Evolutionary conservation across 2,797 vertebrate genomes (phyloP).

Genomic region (Paratrypauchen microcephalus): DNA sequence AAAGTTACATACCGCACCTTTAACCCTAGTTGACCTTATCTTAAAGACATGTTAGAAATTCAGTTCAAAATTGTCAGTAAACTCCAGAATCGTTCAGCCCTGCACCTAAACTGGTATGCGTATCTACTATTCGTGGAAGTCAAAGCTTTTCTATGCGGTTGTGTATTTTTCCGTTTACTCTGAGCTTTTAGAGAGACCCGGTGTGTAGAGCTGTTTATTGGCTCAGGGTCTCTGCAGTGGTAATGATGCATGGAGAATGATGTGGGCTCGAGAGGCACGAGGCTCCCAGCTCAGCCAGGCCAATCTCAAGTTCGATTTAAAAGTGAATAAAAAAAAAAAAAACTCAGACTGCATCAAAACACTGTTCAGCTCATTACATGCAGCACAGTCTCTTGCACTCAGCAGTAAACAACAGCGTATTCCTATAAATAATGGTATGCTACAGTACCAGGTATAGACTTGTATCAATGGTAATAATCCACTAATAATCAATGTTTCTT

Average conservation of each 20-base stretch:
- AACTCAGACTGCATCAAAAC: constrained; percentile 27
- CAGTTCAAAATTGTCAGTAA: not conserved
- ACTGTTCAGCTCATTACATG: constrained; percentile 19
- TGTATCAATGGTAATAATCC: too few relatives aligned
- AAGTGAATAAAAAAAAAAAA: constrained; percentile 41
- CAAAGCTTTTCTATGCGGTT: constrained; percentile 12
- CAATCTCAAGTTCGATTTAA: constrained; percentile 59
- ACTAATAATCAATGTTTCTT: not conserved
- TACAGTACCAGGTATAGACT: not conserved
- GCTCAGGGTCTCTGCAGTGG: constrained; percentile 72
- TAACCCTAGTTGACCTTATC: too few relatives aligned
- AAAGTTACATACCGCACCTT: too few relatives aligned
- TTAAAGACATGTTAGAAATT: not conserved
- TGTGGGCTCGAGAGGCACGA: constrained; percentile 55
- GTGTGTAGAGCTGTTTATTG: constrained; percentile 77
- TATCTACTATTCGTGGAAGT: not conserved
- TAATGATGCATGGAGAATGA: constrained; percentile 81
- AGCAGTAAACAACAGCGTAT: not conserved
- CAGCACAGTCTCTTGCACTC: not conserved
- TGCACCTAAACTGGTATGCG: not conserved
- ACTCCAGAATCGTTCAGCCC: not conserved
- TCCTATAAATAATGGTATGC: not conserved
- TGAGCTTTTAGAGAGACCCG: constrained; percentile 67
- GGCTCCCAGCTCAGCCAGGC: constrained; percentile 48
- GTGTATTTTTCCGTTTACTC: constrained; percentile 55